Conservation (phyloP, 2,113 vertebrate genomes). For the Verasper variegatus region DNA sequence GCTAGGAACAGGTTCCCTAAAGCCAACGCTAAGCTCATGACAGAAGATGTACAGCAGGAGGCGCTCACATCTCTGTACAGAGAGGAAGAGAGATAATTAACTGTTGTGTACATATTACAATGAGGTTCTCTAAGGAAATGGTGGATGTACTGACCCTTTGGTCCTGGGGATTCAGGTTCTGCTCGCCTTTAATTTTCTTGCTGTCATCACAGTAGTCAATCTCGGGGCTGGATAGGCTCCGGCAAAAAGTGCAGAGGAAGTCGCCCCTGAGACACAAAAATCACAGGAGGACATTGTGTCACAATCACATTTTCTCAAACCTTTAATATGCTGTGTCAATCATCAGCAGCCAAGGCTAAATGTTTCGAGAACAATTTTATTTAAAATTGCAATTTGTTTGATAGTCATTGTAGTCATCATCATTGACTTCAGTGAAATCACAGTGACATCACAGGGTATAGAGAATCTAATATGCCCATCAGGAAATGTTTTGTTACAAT, state of each 20-base stretch:
- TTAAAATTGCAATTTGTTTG: background rate
- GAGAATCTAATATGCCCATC: too few relatives aligned
- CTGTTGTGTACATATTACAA: background rate
- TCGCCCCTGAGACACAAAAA: slow-evolving; percentile 86
- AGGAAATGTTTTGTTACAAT: too few relatives aligned
- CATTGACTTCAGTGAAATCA: too few relatives aligned
- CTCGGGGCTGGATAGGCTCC: slow-evolving; percentile 91
- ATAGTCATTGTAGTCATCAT: background rate
- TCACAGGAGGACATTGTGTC: background rate
- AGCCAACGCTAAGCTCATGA: slow-evolving; percentile 96
- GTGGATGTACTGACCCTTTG: slow-evolving; percentile 84
- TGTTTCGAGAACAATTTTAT: background rate
- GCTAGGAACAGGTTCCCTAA: slow-evolving; percentile 93
- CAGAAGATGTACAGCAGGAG: slow-evolving; percentile 96
- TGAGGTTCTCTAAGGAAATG: background rate
- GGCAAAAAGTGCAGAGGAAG: slow-evolving; percentile 98
- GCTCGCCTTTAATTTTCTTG: slow-evolving; percentile 86
- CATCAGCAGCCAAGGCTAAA: background rate
- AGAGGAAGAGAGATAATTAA: slow-evolving; percentile 41
- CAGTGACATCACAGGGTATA: too few relatives aligned
- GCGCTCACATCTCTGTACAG: slow-evolving; percentile 93
- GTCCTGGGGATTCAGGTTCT: slow-evolving; percentile 90
- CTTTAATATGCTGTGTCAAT: background rate
- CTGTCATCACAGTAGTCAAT: slow-evolving; percentile 97
- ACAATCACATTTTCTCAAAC: background rate